Base-by-base conservation (phyloP, 1,140 invertebrate species). In the Subanguina moxae region DNA sequence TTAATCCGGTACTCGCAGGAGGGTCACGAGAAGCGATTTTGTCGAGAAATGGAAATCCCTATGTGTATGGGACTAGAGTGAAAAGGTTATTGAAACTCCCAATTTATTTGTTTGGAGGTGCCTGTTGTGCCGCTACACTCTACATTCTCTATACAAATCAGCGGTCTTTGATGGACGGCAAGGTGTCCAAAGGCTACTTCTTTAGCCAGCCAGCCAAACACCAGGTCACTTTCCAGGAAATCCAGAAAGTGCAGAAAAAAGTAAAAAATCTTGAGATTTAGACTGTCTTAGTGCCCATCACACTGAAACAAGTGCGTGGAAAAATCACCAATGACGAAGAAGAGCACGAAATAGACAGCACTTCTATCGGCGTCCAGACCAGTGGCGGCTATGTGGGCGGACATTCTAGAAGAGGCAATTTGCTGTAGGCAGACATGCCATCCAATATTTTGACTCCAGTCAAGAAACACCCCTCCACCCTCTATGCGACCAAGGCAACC, bases 211-310 rank as follows among this genome's bases (percentile, higher is more conserved):
- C 77, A 0, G 62, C 73, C 15, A 77, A 73, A 25, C 77, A 78
- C 65, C 77, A 77, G 76, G 75, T 61, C 21, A 30, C 21, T 11
- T 57, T 38, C 32, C 32, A 38, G 11, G 11, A 38, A 5, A 38
- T n/a, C n/a, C n/a, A n/a, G n/a, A 38, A 38, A 5, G 3, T 5
- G 11, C 32, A 38, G 11, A 38, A 38, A 38, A 38, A 5, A 5
- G 3, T 38, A 11, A 38, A 38, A 5, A 11, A 11, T 38, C 11
- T 38, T 38, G 11, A 38, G 32, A 5, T 78, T 73, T 52, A 78
- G 75, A 78, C 72, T 25, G 78, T 78, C n/a, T 68, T 78, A 8
- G 77, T 78, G 17, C 77, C 77, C 21, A 78, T 78, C 30, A 77
- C 78, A 56, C 67, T 78, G 15, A 79, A 80, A 30, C 77, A 78